Percentiles rank a stretch among this genome's conserved stretches.
These are phyloP conservation scores for Donacobius atricapilla DNA, from an alignment of 2,113 vertebrate genomes.

Conservation along the genomic window DNA sequence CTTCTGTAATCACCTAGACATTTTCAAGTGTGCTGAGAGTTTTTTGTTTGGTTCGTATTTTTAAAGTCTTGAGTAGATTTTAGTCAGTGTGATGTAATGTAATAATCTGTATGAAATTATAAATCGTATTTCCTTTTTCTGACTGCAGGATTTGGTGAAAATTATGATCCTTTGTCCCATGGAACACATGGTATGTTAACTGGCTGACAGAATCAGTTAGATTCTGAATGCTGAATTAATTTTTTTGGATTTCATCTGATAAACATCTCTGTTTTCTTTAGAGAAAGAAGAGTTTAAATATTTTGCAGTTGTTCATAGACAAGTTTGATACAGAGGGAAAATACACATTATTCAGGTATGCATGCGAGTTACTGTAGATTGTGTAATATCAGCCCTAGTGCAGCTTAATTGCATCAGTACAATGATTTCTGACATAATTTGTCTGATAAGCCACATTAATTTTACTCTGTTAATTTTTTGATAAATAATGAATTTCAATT, in stretches of 20 bases:
- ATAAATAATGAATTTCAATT: background rate
- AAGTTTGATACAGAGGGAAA: constrained; percentile 88
- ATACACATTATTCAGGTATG: constrained; percentile 89
- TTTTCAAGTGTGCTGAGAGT: background rate
- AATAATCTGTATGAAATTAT: background rate
- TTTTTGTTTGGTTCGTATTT: background rate
- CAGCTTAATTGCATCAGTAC: background rate
- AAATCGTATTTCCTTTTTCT: background rate
- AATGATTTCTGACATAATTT: background rate
- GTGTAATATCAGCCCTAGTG: background rate
- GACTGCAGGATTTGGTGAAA: constrained; percentile 81
- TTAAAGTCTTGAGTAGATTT: background rate
- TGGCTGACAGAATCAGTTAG: background rate
- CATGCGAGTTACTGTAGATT: background rate
- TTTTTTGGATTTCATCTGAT: background rate
- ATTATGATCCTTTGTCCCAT: constrained; percentile 88
- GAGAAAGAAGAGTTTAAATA: constrained; percentile 82
- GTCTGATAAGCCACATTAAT: background rate
- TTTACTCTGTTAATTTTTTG: background rate
- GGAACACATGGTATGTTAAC: constrained; percentile 83
- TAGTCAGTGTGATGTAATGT: background rate
- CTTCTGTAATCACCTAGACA: background rate
- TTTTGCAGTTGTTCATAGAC: constrained; percentile 88
- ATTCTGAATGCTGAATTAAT: background rate
- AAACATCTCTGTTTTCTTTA: constrained; percentile 49